phyloP scores from a whole-genome alignment of 2,113 vertebrate species.

The Marmota flaviventris region DNA sequence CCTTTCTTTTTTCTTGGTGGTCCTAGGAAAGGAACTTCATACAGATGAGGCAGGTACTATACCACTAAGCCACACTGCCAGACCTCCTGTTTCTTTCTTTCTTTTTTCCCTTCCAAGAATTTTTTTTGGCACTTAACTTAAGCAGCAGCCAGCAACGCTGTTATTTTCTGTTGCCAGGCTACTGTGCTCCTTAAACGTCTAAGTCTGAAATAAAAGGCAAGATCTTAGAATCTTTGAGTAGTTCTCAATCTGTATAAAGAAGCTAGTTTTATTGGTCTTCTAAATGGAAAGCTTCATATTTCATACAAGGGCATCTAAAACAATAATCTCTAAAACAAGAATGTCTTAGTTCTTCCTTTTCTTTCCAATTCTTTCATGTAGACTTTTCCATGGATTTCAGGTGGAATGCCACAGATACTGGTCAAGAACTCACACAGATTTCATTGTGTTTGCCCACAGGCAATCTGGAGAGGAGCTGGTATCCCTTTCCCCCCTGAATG shows the following conservation, averaged over 20 bases:
- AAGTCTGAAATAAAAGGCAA: background rate
- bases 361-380: constrained; percentile 88
- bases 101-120: background rate
- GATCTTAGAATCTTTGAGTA: background rate
- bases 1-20: background rate
- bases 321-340: background rate
- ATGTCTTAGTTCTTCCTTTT: background rate
- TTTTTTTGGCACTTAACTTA: background rate
- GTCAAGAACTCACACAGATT: constrained; percentile 89
- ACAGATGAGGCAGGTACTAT: background rate
- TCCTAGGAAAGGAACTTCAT: background rate
- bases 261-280: background rate
- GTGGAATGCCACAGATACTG: constrained; percentile 91
- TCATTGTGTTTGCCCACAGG: constrained; percentile 90
- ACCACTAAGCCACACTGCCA: background rate
- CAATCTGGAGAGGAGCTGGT: constrained; percentile 88
- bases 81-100: background rate
- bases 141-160: background rate
- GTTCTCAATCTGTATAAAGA: background rate
- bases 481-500: constrained; percentile 91
- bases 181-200: background rate
- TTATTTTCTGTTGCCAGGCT: background rate
- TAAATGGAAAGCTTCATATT: constrained; percentile 43
- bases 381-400: constrained; percentile 91
- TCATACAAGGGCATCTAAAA: constrained; percentile 21